phyloP scores from a whole-genome alignment of 2,113 vertebrate species.

The Regulus satrapa region DNA sequence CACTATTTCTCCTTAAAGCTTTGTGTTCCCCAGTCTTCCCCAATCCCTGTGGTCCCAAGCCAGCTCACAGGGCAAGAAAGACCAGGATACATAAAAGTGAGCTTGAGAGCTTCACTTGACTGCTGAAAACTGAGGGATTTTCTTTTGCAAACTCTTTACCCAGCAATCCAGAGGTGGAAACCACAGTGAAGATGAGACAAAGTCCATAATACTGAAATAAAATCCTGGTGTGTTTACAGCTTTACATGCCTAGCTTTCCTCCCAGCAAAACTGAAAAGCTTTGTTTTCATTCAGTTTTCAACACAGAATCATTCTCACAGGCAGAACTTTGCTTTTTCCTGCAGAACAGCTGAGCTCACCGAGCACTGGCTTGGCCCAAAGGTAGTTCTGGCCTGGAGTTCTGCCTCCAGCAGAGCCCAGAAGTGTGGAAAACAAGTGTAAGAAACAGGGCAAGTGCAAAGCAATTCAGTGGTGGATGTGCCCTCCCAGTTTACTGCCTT shows the following conservation, averaged over 20 bases:
- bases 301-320: background rate
- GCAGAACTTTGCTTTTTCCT: background rate
- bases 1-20: background rate
- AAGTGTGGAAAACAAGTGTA: background rate
- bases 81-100: background rate
- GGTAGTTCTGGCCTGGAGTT: background rate
- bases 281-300: background rate
- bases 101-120: background rate
- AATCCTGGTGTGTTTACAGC: background rate
- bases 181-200: accelerated
- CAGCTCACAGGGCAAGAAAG: background rate
- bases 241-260: background rate
- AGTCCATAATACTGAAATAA: background rate
- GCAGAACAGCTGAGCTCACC: background rate
- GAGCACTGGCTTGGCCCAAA: background rate
- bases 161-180: background rate
- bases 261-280: background rate
- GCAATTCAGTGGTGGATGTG: background rate
- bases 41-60: background rate
- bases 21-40: background rate
- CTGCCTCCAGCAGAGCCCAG: background rate
- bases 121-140: background rate
- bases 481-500: constrained; percentile 53
- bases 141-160: background rate
- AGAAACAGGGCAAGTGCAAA: background rate